phyloP scores from a whole-genome alignment of 2,797 vertebrate genomes.

The Salarias fasciatus region DNA sequence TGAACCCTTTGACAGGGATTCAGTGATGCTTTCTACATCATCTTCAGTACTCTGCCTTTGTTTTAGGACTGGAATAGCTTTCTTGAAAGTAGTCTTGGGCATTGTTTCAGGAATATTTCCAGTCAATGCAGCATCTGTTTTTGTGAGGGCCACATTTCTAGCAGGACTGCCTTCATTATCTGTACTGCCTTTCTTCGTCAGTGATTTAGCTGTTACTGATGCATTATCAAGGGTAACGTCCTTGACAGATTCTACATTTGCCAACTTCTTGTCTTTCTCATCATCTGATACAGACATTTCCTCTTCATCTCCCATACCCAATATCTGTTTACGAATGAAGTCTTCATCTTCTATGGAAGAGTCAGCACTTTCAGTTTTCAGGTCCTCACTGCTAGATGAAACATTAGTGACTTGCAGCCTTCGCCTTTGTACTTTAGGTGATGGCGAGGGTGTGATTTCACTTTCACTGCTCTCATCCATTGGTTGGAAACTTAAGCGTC shows the following conservation, averaged over 20 bases:
- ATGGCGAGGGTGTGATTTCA: conserved; percentile 88
- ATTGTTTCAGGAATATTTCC: conserved; percentile 68
- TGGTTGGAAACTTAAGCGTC: conserved; percentile 71
- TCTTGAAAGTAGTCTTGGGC: conserved; percentile 55
- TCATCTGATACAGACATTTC: conserved; percentile 90
- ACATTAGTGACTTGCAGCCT: conserved; percentile 79
- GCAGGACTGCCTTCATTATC: conserved; percentile 82
- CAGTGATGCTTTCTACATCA: conserved; percentile 94
- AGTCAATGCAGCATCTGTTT: conserved; percentile 74
- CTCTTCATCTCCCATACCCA: conserved; percentile 92
- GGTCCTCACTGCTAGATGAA: conserved; percentile 93
- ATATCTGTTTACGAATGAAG: conserved; percentile 92
- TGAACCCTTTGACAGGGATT: conserved; percentile 94
- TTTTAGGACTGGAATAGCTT: conserved; percentile 66
- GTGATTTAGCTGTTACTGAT: conserved; percentile 74
- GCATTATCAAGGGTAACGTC: conserved; percentile 77
- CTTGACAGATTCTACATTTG: conserved; percentile 75
- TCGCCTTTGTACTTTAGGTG: conserved; percentile 86
- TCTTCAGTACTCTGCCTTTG: conserved; percentile 80
- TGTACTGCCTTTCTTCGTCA: conserved; percentile 76
- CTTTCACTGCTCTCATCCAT: conserved; percentile 91
- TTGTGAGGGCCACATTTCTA: conserved; percentile 77
- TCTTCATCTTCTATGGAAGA: conserved; percentile 94
- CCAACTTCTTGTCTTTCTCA: conserved; percentile 84
- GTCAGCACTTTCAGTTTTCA: conserved; percentile 90